Percentiles rank a stretch among this genome's conserved stretches.
phyloP scores from a whole-genome alignment of 2,113 vertebrate genomes.

The Embiotoca jacksoni region DNA sequence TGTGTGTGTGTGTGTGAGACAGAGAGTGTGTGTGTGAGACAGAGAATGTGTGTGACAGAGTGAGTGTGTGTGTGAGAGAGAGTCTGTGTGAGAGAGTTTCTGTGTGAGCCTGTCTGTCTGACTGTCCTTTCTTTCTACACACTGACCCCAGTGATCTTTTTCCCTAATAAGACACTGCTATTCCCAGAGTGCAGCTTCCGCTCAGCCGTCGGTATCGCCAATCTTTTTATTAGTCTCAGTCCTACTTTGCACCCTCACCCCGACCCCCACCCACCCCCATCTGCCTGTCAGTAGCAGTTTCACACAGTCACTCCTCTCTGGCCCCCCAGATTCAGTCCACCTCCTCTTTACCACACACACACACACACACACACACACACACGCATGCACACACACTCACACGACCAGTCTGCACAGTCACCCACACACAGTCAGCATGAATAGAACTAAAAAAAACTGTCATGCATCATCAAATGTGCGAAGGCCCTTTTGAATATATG shows the following conservation, averaged over 20 bases:
- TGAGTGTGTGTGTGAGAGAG: neutral
- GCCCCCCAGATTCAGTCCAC: slow-evolving; percentile 36
- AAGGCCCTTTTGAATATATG: slow-evolving; percentile 67
- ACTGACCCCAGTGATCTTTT: slow-evolving; percentile 13
- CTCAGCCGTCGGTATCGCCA: slow-evolving; percentile 27
- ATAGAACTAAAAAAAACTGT: slow-evolving; percentile 72
- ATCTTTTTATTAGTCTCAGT: slow-evolving; percentile 49
- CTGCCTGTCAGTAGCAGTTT: slow-evolving; percentile 68
- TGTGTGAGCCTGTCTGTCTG: neutral
- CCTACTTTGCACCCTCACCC: slow-evolving; percentile 35
- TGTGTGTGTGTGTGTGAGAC: no score
- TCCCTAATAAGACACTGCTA: slow-evolving; percentile 41
- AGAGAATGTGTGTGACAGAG: no score
- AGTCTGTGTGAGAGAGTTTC: neutral
- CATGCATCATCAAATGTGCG: slow-evolving; percentile 75
- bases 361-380: slow-evolving; percentile 6
- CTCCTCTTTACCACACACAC: slow-evolving; percentile 22
- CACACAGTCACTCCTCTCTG: slow-evolving; percentile 60
- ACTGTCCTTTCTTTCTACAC: slow-evolving; percentile 4
- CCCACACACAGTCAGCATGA: slow-evolving; percentile 66
- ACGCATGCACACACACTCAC: slow-evolving; percentile 47
- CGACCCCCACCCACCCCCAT: slow-evolving; percentile 23
- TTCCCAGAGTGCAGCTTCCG: slow-evolving; percentile 34
- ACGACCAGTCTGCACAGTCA: slow-evolving; percentile 58
- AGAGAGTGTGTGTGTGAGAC: neutral